Percentiles rank a stretch among this genome's conserved stretches.
Evolutionary conservation across 1,140 invertebrate species (phyloP).

Genomic region (Achroia grisella): DNA sequence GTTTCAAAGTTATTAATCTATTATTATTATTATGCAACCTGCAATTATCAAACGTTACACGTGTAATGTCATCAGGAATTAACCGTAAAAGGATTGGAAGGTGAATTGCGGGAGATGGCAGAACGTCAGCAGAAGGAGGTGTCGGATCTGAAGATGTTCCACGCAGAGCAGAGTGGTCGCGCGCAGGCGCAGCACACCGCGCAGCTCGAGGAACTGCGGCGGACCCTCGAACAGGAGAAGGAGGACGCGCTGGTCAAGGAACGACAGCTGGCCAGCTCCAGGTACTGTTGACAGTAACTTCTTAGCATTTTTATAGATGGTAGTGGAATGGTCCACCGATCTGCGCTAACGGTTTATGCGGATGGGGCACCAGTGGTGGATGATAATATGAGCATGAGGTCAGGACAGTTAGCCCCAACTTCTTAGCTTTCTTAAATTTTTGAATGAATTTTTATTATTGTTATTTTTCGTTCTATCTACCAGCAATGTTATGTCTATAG

Average conservation of each 20-base stretch:
- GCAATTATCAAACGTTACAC: too few relatives aligned
- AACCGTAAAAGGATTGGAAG: conserved; percentile 68
- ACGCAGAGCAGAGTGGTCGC: conserved; percentile 47
- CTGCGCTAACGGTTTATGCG: too few relatives aligned
- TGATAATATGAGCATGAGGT: too few relatives aligned
- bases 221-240: conserved; percentile 45
- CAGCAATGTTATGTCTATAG: too few relatives aligned
- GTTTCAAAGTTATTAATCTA: too few relatives aligned
- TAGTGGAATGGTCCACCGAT: too few relatives aligned
- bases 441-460: too few relatives aligned
- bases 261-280: conserved; percentile 51
- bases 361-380: too few relatives aligned
- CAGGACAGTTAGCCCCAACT: too few relatives aligned
- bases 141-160: conserved; percentile 53
- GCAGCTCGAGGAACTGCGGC: conserved; percentile 47
- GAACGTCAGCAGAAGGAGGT: conserved; percentile 62
- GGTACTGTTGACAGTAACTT: conserved; percentile 25
- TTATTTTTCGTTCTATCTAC: too few relatives aligned
- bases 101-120: conserved; percentile 64
- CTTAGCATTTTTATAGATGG: background rate
- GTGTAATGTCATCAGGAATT: conserved; percentile 43
- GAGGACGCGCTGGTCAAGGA: conserved; percentile 54
- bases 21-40: too few relatives aligned
- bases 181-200: conserved; percentile 38
- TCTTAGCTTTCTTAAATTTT: too few relatives aligned